These are phyloP conservation scores for Alosa sapidissima DNA, from an alignment of 2,797 vertebrate genomes.

Conservation along the genomic window DNA sequence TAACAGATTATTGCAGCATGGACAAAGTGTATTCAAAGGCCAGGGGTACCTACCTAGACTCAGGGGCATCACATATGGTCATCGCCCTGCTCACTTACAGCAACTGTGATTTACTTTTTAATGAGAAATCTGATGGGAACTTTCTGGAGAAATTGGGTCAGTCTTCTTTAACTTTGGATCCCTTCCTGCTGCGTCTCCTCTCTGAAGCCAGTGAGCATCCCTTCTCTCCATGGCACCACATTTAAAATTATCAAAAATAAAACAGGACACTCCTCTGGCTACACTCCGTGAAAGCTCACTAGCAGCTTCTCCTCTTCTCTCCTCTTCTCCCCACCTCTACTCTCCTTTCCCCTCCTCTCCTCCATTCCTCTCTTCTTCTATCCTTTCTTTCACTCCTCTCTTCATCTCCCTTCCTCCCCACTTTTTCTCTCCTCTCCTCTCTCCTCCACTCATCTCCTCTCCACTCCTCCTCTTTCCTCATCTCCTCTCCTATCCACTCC, in stretches of 20 bases:
- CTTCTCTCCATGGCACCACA: background rate
- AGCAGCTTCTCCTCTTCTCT: background rate
- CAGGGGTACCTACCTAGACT: background rate
- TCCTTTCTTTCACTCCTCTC: background rate
- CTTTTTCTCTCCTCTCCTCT: no score
- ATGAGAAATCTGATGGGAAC: background rate
- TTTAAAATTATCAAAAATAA: background rate
- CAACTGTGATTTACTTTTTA: background rate
- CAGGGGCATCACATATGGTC: background rate
- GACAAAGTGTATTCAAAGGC: background rate
- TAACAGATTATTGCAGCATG: background rate
- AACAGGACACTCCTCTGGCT: background rate
- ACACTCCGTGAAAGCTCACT: background rate
- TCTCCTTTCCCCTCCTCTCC: no score
- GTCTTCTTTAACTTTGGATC: background rate
- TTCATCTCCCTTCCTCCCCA: no score
- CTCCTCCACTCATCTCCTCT: background rate
- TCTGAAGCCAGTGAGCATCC: background rate
- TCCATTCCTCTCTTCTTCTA: no score
- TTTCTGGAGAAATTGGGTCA: background rate
- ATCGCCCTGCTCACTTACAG: background rate
- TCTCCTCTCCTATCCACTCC: no score
- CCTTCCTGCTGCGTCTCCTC: background rate
- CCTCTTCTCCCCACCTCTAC: background rate
- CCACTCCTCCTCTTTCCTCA: background rate